Evolutionary conservation across 2,888 invertebrate genomes (phyloP), one percentile per base, ranked within the genome.

Genomic region (Melinaea marsaeus): DNA sequence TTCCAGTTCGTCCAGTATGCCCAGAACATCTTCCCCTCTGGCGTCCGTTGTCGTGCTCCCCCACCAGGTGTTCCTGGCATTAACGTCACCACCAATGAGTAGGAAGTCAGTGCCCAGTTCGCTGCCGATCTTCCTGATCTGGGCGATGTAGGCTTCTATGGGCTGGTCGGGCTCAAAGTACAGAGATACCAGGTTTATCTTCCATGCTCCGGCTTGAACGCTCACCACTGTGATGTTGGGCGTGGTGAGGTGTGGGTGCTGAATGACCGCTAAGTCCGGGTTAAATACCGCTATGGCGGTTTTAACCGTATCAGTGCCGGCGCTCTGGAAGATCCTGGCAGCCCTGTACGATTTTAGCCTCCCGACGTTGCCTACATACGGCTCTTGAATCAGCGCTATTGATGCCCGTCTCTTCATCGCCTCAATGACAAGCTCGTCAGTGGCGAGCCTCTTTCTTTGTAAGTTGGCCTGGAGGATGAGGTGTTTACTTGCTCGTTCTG

Each of bases 161-260:
- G 64, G 65, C n/a, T 58, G 60, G 47, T 65, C 60, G 0, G 62
- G 60, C 45, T 69, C 66, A 11, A 66, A 63, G 54, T 69, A 66
- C n/a, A 58, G 59, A 2, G 68, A 64, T 9, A 65, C 59, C 4
- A 64, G 54, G 5, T 34, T 57, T 9, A 68, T 55, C n/a, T 59
- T 48, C 62, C 66, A 61, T n/a, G 62, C 55, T 4, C 42, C 57
- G 45, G 60, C 48, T 13, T 55, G 59, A 35, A 60, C 32, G 1
- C 54, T 45, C 42, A 62, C 60, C 56, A 64, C 63, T 0, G 57
- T 37, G 60, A 63, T 60, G 61, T 60, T 32, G 66, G 63, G 46
- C 57, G 46, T 37, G 60, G 64, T 11, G n/a, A 42, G 42, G 42
- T 42, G 42, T 3, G 42, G 42, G 9, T 42, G 9, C 3, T 42